A percentile compares a stretch with the other conserved stretches of the same genome.
Conservation (phyloP, 2,113 vertebrate species). For the Gymnogyps californianus region DNA sequence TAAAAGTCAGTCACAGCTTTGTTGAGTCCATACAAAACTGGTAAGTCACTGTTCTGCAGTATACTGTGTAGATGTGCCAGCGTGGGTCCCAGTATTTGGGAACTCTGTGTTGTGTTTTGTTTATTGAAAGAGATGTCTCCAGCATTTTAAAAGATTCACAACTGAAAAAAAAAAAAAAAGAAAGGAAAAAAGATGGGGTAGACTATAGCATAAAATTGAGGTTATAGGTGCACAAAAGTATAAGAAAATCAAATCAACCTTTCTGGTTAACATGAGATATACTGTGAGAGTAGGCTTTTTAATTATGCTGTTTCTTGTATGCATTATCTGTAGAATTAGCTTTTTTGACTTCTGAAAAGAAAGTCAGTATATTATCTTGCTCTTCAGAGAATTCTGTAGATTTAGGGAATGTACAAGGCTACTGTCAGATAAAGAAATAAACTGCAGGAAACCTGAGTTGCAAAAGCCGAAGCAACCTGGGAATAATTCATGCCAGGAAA, state of each 20-base stretch:
- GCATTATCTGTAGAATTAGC: neutral
- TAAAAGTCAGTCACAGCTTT: neutral
- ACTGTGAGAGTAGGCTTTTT: neutral
- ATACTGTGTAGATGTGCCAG: neutral
- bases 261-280: neutral
- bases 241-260: neutral
- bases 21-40: neutral
- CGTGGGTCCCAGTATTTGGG: fast-evolving
- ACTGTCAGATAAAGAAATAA: constrained; percentile 22
- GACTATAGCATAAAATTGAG: neutral
- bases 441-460: neutral
- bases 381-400: neutral
- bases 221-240: neutral
- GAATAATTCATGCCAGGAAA: constrained; percentile 44
- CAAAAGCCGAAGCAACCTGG: neutral
- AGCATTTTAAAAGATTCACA: neutral
- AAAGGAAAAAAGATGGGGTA: neutral
- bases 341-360: neutral
- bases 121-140: neutral
- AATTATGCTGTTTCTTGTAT: neutral
- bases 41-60: neutral
- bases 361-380: neutral
- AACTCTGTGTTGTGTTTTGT: neutral
- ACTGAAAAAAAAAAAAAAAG: neutral
- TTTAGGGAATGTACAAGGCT: neutral